Conservation (phyloP, 2,888 invertebrate genomes). For the Gortyna flavago region DNA sequence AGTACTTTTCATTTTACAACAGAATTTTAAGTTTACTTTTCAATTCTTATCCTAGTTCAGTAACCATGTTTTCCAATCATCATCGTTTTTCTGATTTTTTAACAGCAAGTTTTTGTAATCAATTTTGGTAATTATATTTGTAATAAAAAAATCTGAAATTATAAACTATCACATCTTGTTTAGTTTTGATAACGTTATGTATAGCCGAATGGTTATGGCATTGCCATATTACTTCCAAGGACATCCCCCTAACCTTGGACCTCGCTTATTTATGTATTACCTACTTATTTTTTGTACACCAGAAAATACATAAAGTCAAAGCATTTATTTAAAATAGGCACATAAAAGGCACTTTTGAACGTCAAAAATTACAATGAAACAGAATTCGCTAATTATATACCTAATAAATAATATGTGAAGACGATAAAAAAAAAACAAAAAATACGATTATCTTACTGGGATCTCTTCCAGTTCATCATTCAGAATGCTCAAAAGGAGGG, state of each 20-base stretch:
- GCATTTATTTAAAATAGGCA: too few relatives aligned
- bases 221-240: not conserved
- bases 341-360: too few relatives aligned
- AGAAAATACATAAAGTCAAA: too few relatives aligned
- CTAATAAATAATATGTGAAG: too few relatives aligned
- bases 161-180: not conserved
- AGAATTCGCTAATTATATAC: too few relatives aligned
- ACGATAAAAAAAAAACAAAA: too few relatives aligned
- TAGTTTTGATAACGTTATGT: slow-evolving; percentile 1
- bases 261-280: too few relatives aligned
- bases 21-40: slow-evolving; percentile 2
- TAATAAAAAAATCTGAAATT: slow-evolving; percentile 33
- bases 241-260: not conserved
- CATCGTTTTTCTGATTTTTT: slow-evolving; percentile 36
- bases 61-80: slow-evolving; percentile 19
- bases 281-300: too few relatives aligned
- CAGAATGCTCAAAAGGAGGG: not conserved
- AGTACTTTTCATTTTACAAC: not conserved
- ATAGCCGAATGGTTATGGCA: too few relatives aligned
- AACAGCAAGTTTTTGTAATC: slow-evolving; percentile 30
- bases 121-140: slow-evolving; percentile 20
- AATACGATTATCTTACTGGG: too few relatives aligned
- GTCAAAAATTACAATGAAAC: too few relatives aligned
- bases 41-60: not conserved
- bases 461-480: not conserved